Evolutionary conservation across 2,888 invertebrate genomes (phyloP).

Genomic region (Synergus laeviventris): DNA sequence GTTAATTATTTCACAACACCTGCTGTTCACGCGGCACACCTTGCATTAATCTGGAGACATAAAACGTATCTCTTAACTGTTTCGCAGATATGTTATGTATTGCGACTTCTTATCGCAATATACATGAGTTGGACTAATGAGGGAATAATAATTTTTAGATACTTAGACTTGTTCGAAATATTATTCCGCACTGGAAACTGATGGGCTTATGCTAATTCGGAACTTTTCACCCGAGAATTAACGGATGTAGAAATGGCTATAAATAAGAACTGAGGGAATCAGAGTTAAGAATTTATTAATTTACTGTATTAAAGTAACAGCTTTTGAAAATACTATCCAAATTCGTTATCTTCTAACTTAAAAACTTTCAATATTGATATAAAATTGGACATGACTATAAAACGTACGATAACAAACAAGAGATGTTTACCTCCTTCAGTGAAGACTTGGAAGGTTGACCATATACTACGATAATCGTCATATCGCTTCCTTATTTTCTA

Average conservation of each 20-base stretch:
- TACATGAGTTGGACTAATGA: slow-evolving; percentile 29
- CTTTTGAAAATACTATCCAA: too few species aligned
- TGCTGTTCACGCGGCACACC: slow-evolving; percentile 25
- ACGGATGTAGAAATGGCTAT: too few species aligned
- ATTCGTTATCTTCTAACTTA: too few species aligned
- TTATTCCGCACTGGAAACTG: not conserved
- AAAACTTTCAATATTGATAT: too few species aligned
- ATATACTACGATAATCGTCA: slow-evolving; percentile 37
- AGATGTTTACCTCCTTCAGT: not conserved
- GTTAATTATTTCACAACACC: slow-evolving; percentile 37
- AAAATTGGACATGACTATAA: too few species aligned
- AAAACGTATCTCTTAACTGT: slow-evolving; percentile 16
- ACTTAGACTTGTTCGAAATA: not conserved
- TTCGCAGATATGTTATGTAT: slow-evolving; percentile 27
- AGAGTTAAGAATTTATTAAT: too few species aligned
- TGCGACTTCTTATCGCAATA: slow-evolving; percentile 33
- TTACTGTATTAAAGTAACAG: too few species aligned
- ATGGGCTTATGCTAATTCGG: not conserved
- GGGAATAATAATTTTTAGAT: not conserved
- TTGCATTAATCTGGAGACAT: slow-evolving; percentile 38
- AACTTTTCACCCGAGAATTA: not conserved
- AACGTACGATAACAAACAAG: slow-evolving; percentile 16
- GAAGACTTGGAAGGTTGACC: slow-evolving; percentile 14
- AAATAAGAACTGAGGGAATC: too few species aligned
- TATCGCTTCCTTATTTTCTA: slow-evolving; percentile 40